Base-by-base conservation (phyloP, 2,113 vertebrate species). In the Neogobius melanostomus region DNA sequence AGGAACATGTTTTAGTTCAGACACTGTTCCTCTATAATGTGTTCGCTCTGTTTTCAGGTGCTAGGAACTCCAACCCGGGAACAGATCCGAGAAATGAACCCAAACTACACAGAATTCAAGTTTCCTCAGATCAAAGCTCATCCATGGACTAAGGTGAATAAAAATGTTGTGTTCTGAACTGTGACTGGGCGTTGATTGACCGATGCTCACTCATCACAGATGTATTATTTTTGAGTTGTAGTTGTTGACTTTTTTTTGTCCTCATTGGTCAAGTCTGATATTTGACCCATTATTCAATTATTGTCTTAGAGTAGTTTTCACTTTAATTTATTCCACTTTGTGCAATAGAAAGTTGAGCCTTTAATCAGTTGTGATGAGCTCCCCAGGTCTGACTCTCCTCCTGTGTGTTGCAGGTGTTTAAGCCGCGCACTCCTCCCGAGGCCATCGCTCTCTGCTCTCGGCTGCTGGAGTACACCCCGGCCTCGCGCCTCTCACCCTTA, bases 41-140 rank as follows among this genome's bases (percentile, higher is more conserved):
- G 12, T 36, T 53, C 6, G 15, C 44, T 67, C 11, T 57, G 0
- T 65, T 68, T 48, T 65, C 65, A 92, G 91, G 95, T 98, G 73
- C 89, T 98, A 68, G 97, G 96, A 80, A 98, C 96, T 15, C 97
- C 97, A 71, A 98, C 97, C 81, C 94, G 96, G 92, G 97, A 98
- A 87, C 97, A 98, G 91, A 98, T 98, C 88, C 91, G 97, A 93
- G 97, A 98, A 93, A 98, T 98, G 96, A 98, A 98, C 90, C 97
- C 97, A 78, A 98, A 98, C 88, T 98, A 98, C 90, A 98, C 96
- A 86, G 96, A 98, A 89, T 98, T 98, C 90, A 98, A 98, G 92
- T 98, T 98, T 90, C 97, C 97, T 79, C 97, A 98, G 88, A 98
- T 98, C 89, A 98, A 98, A 94, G 97, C 97, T 79, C 97, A 98